Evolutionary conservation across 2,888 invertebrate genomes (phyloP).

Genomic region (Plebejus anna): DNA sequence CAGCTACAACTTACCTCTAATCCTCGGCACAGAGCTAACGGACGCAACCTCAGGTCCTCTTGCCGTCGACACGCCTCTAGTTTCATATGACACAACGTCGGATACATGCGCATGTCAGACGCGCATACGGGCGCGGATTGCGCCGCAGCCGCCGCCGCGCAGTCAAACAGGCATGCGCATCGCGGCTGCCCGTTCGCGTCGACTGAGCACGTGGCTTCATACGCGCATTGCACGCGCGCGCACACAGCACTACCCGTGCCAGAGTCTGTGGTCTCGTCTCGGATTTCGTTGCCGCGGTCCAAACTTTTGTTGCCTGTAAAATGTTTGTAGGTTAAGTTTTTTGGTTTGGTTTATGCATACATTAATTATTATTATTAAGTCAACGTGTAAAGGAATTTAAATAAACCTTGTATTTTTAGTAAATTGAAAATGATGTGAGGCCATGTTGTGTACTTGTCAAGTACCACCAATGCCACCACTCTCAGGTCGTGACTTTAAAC

Average conservation of each 20-base stretch:
- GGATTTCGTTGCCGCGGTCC: slow-evolving; percentile 63
- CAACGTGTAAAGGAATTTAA: background rate
- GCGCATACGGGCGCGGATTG: slow-evolving; percentile 87
- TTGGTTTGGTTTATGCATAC: too few relatives aligned
- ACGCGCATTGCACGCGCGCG: slow-evolving; percentile 89
- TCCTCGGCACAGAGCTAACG: slow-evolving; percentile 89
- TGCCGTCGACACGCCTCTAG: slow-evolving; percentile 91
- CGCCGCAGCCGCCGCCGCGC: slow-evolving; percentile 78
- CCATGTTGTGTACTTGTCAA: too few relatives aligned
- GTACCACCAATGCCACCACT: too few relatives aligned
- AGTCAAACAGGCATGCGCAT: slow-evolving; percentile 90
- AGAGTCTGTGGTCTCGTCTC: slow-evolving; percentile 57
- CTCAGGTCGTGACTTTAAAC: too few relatives aligned
- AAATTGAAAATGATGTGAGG: too few relatives aligned
- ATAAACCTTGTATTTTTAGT: background rate
- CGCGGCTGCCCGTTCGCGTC: slow-evolving; percentile 82
- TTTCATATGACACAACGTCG: slow-evolving; percentile 91
- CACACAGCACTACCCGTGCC: slow-evolving; percentile 83
- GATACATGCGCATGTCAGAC: slow-evolving; percentile 88
- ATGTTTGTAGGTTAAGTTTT: background rate
- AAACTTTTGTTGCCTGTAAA: slow-evolving; percentile 56
- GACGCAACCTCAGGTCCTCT: slow-evolving; percentile 86
- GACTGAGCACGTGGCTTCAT: slow-evolving; percentile 90
- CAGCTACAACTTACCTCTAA: slow-evolving; percentile 79
- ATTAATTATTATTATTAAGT: too few relatives aligned